phyloP scores from a whole-genome alignment of 2,888 invertebrate genomes.

The Xestia rhomboidea region DNA sequence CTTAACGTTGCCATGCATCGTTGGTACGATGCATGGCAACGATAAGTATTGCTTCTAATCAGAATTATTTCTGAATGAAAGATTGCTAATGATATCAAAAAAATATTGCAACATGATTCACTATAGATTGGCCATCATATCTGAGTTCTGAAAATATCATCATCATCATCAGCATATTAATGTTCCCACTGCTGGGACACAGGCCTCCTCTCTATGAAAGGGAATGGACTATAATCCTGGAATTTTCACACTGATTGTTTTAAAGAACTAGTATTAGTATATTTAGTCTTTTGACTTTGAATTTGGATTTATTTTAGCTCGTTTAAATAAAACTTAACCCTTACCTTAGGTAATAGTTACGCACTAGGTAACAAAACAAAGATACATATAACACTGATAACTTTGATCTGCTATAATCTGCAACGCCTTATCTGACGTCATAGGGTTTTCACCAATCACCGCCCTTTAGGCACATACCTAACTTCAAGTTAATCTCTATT shows the following conservation, averaged over 20 bases:
- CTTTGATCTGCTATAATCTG: constrained; percentile 9
- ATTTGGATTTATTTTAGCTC: no score
- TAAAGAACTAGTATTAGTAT: no score
- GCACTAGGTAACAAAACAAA: constrained; percentile 9
- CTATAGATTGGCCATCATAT: background rate
- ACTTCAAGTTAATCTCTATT: background rate
- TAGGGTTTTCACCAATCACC: background rate
- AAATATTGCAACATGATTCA: background rate
- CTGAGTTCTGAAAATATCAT: no score
- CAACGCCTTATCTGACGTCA: constrained; percentile 6
- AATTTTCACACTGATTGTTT: no score
- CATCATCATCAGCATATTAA: no score
- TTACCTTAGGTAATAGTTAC: background rate
- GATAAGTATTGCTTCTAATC: background rate
- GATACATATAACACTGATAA: constrained; percentile 24
- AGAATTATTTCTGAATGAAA: background rate
- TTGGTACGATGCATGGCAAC: background rate
- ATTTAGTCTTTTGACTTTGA: no score
- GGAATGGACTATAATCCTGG: no score
- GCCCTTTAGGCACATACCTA: background rate
- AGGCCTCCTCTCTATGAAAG: no score
- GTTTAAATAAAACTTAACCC: no score
- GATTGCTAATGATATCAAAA: background rate
- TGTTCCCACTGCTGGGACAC: no score
- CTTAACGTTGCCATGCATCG: no score